Evolutionary conservation across 2,888 invertebrate genomes (phyloP).

Genomic region (Campopleginae sp.): DNA sequence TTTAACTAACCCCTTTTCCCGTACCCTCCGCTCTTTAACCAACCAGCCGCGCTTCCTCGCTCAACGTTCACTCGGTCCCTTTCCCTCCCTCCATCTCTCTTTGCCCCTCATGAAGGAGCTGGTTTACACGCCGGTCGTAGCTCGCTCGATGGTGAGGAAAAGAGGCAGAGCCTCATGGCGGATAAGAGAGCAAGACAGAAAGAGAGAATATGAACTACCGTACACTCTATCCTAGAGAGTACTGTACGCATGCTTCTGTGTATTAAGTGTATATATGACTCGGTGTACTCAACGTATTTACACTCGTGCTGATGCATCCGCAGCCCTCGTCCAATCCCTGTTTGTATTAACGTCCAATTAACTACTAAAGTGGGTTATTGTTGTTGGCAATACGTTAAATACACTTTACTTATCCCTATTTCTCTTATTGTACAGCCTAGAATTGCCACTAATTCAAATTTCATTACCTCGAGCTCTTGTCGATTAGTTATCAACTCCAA

Average conservation of each 20-base stretch:
- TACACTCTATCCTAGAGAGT: conserved; percentile 12
- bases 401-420: background rate
- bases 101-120: background rate
- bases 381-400: conserved; percentile 34
- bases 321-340: conserved; percentile 12
- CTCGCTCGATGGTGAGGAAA: background rate
- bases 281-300: conserved; percentile 66
- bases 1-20: conserved; percentile 57
- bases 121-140: background rate
- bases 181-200: background rate
- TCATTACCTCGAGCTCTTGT: background rate
- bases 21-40: conserved; percentile 35
- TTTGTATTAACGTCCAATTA: conserved; percentile 67
- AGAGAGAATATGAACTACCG: conserved; percentile 8
- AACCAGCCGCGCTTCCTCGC: conserved; percentile 25
- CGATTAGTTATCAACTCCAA: background rate
- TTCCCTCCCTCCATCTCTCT: background rate
- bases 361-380: conserved; percentile 58
- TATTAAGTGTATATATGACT: conserved; percentile 14
- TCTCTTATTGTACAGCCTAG: background rate
- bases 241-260: background rate
- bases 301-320: conserved; percentile 25
- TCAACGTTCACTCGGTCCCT: conserved; percentile 17
- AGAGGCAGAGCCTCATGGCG: background rate
- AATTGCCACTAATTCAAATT: background rate